A percentile compares a stretch with the other conserved stretches of the same genome.
Evolutionary conservation across 2,797 vertebrate genomes (phyloP).

Genomic region (Pangasius sanitwongsei): DNA sequence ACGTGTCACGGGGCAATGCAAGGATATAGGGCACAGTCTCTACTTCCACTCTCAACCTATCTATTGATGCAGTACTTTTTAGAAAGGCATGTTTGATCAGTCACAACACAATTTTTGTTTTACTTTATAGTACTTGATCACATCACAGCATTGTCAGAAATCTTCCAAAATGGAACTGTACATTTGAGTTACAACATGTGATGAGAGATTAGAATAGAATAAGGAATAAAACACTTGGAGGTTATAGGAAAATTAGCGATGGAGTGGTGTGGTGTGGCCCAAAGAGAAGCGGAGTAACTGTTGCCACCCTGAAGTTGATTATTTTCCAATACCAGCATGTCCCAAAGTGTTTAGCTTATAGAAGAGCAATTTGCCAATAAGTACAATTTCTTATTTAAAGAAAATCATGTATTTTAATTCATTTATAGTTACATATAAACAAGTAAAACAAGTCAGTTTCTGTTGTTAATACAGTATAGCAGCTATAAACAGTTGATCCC

Average conservation of each 20-base stretch:
- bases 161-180: background rate
- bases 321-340: background rate
- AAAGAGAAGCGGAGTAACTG: too few species aligned
- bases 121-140: background rate
- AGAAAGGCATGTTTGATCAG: background rate
- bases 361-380: too few species aligned
- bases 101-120: background rate
- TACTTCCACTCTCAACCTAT: background rate
- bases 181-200: background rate
- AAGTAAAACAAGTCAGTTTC: background rate
- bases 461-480: background rate
- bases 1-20: background rate
- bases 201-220: background rate
- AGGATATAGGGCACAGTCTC: background rate
- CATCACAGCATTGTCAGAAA: background rate
- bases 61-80: background rate
- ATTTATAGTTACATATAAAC: too few species aligned
- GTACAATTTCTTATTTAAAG: too few species aligned
- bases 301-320: background rate
- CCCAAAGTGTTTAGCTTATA: background rate
- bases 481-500: background rate
- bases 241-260: too few species aligned
- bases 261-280: too few species aligned
- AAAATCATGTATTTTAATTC: too few species aligned
- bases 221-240: background rate